Evolutionary conservation across 2,888 invertebrate species (phyloP), one percentile per base, ranked within the genome.

Genomic region (Autographa pulchrina): DNA sequence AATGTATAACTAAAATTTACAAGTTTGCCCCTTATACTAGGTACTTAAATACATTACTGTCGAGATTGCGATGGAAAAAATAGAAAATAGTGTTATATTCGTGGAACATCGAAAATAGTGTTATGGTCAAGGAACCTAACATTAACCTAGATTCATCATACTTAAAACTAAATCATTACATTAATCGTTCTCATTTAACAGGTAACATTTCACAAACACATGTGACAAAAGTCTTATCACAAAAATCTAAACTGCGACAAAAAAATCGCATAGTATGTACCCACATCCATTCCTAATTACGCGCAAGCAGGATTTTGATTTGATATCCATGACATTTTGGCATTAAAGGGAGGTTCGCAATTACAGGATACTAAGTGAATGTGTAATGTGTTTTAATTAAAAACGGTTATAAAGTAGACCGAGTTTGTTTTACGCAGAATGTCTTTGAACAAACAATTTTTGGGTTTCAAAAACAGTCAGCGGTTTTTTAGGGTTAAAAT

Each of bases 221-320:
- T n/a, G n/a, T 32, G 32, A 32, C 32, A 32, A 5, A 32, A 32
- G 32, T 32, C 4, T 35, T 35, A 8, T 35, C 35, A 5, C 35
- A 35, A 7, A 35, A 35, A 35, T 8, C 5, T 32, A 32, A 32
- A n/a, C n/a, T n/a, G 60, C 71, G 62, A 59, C 18, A 16, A 68
- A 83, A 61, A 38, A 67, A 25, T 77, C 74, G 75, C 68, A 59
- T 35, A 64, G 71, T 80, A 58, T 64, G 78, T 71, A 69, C 74
- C 78, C 77, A 72, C 68, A 74, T 43, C 75, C 81, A 80, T 72
- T 80, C 85, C 87, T 91, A 91, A 92, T 92, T 92, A 92, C 87
- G 87, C 81, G 83, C 82, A 81, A 84, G 82, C 80, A 82, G 85
- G 88, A 89, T 90, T 91, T 89, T 86, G 88, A 88, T 89, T 88